These are phyloP conservation scores for Mixornis gularis DNA, from an alignment of 2,113 vertebrate genomes.

Conservation along the genomic window DNA sequence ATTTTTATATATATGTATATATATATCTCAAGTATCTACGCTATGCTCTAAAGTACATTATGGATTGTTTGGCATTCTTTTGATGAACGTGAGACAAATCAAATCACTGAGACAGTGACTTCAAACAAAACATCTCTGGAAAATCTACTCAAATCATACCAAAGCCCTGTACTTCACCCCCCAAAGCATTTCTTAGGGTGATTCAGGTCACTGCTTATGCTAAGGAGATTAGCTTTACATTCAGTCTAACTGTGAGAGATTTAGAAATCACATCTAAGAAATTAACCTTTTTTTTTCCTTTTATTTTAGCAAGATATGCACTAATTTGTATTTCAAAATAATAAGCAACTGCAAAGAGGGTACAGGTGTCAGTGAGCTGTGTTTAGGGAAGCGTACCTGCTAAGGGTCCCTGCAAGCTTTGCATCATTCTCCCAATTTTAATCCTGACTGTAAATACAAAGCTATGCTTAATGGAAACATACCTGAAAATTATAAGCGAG, in stretches of 20 bases:
- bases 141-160: not conserved
- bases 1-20: too few species aligned
- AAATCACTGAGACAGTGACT: not conserved
- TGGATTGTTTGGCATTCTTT: not conserved
- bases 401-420: not conserved
- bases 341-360: not conserved
- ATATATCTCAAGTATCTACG: accelerated
- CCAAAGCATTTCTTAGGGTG: not conserved
- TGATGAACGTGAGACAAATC: not conserved
- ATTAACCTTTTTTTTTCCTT: not conserved
- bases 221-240: not conserved
- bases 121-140: not conserved
- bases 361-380: not conserved
- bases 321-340: not conserved
- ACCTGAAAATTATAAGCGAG: slow-evolving; percentile 91
- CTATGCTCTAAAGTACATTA: not conserved
- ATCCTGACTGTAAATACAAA: not conserved
- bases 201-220: not conserved
- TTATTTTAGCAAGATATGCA: not conserved
- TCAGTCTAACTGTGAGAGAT: not conserved
- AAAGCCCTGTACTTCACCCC: not conserved
- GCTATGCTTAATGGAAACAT: not conserved
- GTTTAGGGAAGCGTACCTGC: accelerated
- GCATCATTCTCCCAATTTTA: not conserved
- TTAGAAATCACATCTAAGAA: not conserved